Evolutionary conservation across 2,113 vertebrate species (phyloP).

Genomic region (Girardinichthys multiradiatus): DNA sequence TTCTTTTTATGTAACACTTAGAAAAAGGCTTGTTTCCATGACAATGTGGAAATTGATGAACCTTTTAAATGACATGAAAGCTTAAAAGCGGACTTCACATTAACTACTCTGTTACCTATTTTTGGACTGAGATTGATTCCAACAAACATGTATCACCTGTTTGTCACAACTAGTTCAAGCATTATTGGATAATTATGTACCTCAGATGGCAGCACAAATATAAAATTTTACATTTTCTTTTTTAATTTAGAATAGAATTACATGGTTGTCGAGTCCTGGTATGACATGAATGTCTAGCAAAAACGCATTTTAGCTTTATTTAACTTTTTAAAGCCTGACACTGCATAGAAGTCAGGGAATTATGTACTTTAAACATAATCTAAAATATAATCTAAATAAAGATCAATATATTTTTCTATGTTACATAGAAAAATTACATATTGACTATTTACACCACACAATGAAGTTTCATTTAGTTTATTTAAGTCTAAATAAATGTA

Average conservation of each 20-base stretch:
- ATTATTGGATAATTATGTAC: background rate
- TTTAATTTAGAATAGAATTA: background rate
- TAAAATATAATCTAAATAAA: background rate
- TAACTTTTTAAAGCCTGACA: background rate
- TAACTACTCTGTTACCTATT: constrained; percentile 1
- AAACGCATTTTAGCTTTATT: background rate
- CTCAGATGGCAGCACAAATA: background rate
- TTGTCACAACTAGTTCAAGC: background rate
- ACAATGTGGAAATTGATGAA: constrained; percentile 39
- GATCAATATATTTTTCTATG: background rate
- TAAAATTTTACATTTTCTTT: background rate
- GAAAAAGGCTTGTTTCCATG: constrained; percentile 51
- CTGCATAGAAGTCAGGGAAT: background rate
- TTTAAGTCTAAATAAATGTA: background rate
- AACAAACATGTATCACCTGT: background rate
- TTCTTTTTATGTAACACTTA: constrained; percentile 6
- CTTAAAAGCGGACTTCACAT: constrained; percentile 13
- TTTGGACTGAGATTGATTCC: background rate
- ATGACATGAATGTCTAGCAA: background rate
- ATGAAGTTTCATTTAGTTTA: background rate
- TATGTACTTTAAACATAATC: background rate
- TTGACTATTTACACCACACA: no score
- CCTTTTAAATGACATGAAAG: constrained; percentile 26
- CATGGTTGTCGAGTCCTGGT: background rate
- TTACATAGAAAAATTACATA: background rate